A percentile compares a stretch with the other conserved stretches of the same genome.
phyloP scores from a whole-genome alignment of 2,888 invertebrate species.

The Apamea epomidion region DNA sequence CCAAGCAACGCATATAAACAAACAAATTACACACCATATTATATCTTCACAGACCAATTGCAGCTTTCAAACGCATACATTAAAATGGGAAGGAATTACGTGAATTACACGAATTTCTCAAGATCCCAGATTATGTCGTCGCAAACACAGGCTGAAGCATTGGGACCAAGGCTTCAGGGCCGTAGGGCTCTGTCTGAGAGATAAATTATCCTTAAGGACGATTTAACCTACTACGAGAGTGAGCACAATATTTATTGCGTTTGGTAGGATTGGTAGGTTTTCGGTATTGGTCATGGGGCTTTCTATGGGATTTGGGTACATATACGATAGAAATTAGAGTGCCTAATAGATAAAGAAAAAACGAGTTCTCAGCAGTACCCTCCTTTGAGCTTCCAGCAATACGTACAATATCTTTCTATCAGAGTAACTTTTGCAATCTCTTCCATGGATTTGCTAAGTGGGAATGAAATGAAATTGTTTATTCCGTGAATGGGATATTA shows the following conservation, averaged over 20 bases:
- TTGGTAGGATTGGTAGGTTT: conserved; percentile 34
- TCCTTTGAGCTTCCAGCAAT: background rate
- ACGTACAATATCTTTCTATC: background rate
- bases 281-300: conserved; percentile 6
- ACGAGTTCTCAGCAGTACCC: background rate
- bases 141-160: conserved; percentile 41
- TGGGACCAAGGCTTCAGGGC: conserved; percentile 41
- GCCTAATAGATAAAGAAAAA: background rate
- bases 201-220: conserved; percentile 71
- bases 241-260: conserved; percentile 63
- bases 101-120: conserved; percentile 60
- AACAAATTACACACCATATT: conserved; percentile 13
- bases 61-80: conserved; percentile 47
- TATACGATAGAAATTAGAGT: conserved; percentile 2
- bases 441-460: background rate
- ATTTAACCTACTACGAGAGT: conserved; percentile 64
- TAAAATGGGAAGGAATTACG: conserved; percentile 51
- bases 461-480: background rate
- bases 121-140: conserved; percentile 66
- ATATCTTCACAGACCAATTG: conserved; percentile 35
- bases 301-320: conserved; percentile 10
- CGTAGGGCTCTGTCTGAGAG: conserved; percentile 50
- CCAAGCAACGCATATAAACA: background rate
- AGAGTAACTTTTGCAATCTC: background rate
- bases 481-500: background rate